These are phyloP conservation scores for Cebidichthys violaceus DNA, from an alignment of 2,113 vertebrate species.

Conservation along the genomic window DNA sequence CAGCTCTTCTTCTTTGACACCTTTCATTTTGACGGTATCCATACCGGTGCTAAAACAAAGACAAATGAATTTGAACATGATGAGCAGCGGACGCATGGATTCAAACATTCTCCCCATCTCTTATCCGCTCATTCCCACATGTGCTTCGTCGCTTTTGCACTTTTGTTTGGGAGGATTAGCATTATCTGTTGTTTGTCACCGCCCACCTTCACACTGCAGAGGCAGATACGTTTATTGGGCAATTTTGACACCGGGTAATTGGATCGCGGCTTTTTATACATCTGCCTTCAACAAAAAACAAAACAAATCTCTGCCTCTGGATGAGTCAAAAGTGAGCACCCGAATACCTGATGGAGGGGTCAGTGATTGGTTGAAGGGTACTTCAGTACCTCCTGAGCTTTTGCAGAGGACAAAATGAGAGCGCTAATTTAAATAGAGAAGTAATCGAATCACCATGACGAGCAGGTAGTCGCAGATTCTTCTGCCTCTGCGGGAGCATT, in stretches of 20 bases:
- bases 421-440: background rate
- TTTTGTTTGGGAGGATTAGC: slow-evolving; percentile 46
- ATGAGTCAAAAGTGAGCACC: slow-evolving; percentile 28
- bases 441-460: background rate
- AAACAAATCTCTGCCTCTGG: slow-evolving; percentile 34
- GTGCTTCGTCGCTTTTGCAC: slow-evolving; percentile 3
- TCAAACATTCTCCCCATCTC: background rate
- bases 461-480: background rate
- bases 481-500: background rate
- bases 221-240: slow-evolving; percentile 42
- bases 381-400: background rate
- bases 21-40: slow-evolving; percentile 25
- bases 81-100: background rate
- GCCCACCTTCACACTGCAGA: slow-evolving; percentile 33
- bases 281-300: slow-evolving; percentile 18
- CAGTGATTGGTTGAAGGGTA: slow-evolving; percentile 22
- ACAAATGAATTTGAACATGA: background rate
- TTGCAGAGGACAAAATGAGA: background rate
- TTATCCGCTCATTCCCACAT: slow-evolving; percentile 20
- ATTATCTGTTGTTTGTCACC: slow-evolving; percentile 41
- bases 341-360: slow-evolving; percentile 4
- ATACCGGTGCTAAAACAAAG: background rate
- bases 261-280: slow-evolving; percentile 28
- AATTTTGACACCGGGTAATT: slow-evolving; percentile 46
- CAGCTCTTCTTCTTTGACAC: slow-evolving; percentile 17